phyloP scores from a whole-genome alignment of 1,140 invertebrate species.

The Contarinia nasturtii region DNA sequence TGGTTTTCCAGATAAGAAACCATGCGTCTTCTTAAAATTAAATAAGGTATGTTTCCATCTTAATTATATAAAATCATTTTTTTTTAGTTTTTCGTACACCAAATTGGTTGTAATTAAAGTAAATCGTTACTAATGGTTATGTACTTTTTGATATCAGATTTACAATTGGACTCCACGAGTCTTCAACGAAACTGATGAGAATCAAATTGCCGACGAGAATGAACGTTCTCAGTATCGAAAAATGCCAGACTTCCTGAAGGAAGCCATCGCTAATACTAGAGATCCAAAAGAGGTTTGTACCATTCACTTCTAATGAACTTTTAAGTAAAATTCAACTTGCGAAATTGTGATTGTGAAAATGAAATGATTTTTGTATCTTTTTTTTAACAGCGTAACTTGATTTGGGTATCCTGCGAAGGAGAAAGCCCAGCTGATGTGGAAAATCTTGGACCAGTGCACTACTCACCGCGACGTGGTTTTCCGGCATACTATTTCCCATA shows the following conservation, averaged over 20 bases:
- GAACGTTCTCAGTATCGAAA: constrained; percentile 12
- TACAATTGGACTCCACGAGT: constrained; percentile 60
- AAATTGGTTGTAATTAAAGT: no score
- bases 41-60: constrained; percentile 36
- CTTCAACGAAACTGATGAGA: constrained; percentile 48
- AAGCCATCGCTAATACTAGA: constrained; percentile 31
- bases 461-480: constrained; percentile 59
- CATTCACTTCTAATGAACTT: background rate
- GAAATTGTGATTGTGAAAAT: no score
- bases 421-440: constrained; percentile 80
- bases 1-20: constrained; percentile 55
- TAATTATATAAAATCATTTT: no score
- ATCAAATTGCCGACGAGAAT: constrained; percentile 26
- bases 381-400: constrained; percentile 36
- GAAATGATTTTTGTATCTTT: background rate
- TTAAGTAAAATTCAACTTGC: no score
- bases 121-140: no score
- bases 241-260: constrained; percentile 57
- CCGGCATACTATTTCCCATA: constrained; percentile 65
- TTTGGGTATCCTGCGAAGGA: constrained; percentile 76
- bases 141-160: constrained; percentile 32
- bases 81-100: no score
- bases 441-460: constrained; percentile 69
- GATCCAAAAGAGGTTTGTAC: background rate
- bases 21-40: constrained; percentile 67